phyloP scores from a whole-genome alignment of 2,797 vertebrate species.

The Psittacula echo region DNA sequence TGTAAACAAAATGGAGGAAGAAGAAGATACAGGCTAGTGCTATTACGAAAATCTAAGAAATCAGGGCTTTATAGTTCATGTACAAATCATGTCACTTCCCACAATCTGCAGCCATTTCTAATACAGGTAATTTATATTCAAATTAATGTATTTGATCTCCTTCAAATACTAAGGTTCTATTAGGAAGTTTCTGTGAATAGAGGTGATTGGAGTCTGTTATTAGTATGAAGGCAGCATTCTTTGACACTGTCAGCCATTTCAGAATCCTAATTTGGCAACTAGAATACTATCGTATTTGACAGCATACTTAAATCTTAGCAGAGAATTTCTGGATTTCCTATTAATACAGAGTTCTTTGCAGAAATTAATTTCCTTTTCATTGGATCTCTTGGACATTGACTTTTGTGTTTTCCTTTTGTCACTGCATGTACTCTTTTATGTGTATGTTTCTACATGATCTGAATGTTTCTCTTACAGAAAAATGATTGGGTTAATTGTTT shows the following conservation, averaged over 20 bases:
- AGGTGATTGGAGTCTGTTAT: not conserved
- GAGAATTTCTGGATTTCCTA: not conserved
- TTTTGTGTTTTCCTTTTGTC: not conserved
- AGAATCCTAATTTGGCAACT: not conserved
- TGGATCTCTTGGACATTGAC: not conserved
- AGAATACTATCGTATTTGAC: not conserved
- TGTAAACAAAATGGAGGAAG: not conserved
- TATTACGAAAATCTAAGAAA: not conserved
- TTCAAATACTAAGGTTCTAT: not conserved
- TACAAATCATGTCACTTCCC: not conserved
- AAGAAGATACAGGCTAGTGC: not conserved
- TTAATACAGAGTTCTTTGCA: not conserved
- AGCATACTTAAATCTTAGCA: not conserved
- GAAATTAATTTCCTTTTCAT: not conserved
- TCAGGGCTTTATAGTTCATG: not conserved
- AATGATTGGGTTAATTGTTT: not conserved
- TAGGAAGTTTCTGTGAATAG: not conserved
- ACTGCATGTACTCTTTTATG: not conserved
- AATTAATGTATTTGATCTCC: not conserved
- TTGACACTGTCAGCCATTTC: not conserved
- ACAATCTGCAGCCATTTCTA: not conserved
- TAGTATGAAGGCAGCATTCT: not conserved
- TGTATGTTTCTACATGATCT: not conserved
- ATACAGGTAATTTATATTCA: constrained; percentile 1
- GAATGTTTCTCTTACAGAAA: not conserved